These are phyloP conservation scores for Meliscaeva auricollis DNA, from an alignment of 2,888 invertebrate genomes.

Conservation along the genomic window DNA sequence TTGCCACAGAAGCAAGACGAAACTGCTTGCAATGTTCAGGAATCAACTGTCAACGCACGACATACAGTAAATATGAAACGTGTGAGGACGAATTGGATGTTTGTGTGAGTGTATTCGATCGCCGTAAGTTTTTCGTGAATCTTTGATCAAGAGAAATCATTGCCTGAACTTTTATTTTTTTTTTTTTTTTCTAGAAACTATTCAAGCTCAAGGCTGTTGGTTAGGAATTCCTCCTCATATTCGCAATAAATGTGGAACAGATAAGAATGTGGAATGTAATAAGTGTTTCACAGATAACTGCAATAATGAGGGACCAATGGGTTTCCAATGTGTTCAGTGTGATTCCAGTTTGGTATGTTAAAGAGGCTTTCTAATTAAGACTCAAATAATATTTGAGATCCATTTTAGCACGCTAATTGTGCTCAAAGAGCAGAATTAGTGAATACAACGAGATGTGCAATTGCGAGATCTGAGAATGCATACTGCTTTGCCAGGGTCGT, in stretches of 20 bases:
- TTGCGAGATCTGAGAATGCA: conserved; percentile 77
- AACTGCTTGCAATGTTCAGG: conserved; percentile 79
- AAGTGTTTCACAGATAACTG: conserved; percentile 77
- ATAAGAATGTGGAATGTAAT: conserved; percentile 67
- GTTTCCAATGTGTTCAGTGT: conserved; percentile 78
- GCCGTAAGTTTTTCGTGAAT: conserved; percentile 59
- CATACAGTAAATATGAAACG: conserved; percentile 74
- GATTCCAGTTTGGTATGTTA: conserved; percentile 77
- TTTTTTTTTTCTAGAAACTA: conserved; percentile 55
- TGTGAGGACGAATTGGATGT: conserved; percentile 79
- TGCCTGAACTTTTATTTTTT: neutral
- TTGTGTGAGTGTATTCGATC: conserved; percentile 79
- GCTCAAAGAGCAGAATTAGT: conserved; percentile 57
- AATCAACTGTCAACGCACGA: conserved; percentile 78
- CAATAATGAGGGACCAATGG: conserved; percentile 76
- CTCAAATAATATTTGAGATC: neutral
- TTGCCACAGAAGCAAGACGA: conserved; percentile 69
- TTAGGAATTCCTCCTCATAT: conserved; percentile 65
- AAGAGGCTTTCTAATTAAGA: neutral
- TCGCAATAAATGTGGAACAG: conserved; percentile 62
- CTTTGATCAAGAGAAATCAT: neutral
- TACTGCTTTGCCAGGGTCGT: conserved; percentile 77
- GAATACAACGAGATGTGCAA: conserved; percentile 74
- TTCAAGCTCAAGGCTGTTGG: conserved; percentile 79
- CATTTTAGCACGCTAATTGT: conserved; percentile 76